phyloP scores from a whole-genome alignment of 2,113 vertebrate genomes.

The Zosterops lateralis region DNA sequence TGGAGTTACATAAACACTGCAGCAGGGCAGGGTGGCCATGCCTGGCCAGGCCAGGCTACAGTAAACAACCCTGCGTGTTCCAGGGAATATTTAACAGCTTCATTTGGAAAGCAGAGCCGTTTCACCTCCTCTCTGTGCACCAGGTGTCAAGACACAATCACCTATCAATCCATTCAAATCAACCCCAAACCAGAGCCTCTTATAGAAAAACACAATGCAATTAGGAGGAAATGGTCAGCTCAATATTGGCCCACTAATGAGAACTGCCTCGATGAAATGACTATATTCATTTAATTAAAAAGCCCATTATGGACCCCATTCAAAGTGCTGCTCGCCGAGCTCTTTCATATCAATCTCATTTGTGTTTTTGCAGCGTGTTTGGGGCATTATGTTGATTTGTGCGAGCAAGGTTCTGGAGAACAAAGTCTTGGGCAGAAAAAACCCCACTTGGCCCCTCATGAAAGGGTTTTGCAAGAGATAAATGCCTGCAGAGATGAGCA shows the following conservation, averaged over 20 bases:
- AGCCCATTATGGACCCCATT: constrained; percentile 69
- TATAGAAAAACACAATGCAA: constrained; percentile 53
- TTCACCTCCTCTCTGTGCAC: neutral
- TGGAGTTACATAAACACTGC: neutral
- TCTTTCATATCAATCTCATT: constrained; percentile 70
- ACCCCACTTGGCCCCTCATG: neutral
- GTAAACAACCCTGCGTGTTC: neutral
- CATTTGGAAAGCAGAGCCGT: neutral
- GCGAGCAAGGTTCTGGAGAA: constrained; percentile 58
- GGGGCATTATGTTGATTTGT: constrained; percentile 47
- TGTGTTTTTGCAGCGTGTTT: constrained; percentile 53
- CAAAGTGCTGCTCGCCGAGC: constrained; percentile 66
- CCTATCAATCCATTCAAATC: constrained; percentile 68
- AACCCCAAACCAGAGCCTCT: constrained; percentile 55
- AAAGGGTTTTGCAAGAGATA: neutral
- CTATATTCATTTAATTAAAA: constrained; percentile 80
- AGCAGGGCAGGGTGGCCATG: neutral
- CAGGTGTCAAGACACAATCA: constrained; percentile 34
- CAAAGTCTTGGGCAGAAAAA: neutral
- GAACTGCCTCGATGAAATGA: constrained; percentile 72
- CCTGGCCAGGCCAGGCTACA: neutral
- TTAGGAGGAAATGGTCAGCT: constrained; percentile 74
- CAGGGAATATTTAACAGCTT: neutral
- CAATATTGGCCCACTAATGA: constrained; percentile 67
- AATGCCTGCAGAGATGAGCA: neutral